These are phyloP conservation scores for Holothuria scabra DNA, from an alignment of 53 echinoderm and acorn worm species.

Conservation along the genomic window DNA sequence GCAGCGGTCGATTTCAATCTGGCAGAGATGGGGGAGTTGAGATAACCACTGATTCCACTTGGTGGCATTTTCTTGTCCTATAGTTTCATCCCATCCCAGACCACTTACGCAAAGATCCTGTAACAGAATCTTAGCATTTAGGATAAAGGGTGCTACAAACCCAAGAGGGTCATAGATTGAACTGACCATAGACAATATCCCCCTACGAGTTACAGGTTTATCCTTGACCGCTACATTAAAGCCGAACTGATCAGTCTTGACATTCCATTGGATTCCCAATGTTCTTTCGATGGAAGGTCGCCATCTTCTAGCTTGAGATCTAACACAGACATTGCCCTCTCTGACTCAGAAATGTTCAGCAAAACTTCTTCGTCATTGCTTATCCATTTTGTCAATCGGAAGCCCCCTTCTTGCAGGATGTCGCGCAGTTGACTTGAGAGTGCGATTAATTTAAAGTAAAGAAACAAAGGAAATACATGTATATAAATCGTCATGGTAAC, in stretches of 20 bases:
- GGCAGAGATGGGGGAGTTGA: conserved; percentile 28
- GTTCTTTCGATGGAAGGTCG: no score
- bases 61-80: no score
- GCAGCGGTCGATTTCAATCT: conserved; percentile 45
- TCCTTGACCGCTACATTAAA: no score
- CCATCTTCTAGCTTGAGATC: conserved; percentile 48
- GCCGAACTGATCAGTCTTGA: no score
- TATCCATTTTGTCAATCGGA: conserved; percentile 57
- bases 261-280: no score
- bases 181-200: no score
- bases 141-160: conserved; percentile 61
- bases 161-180: no score
- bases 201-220: no score
- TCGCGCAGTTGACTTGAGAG: no score
- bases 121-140: conserved; percentile 59
- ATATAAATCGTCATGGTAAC: no score
- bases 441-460: no score
- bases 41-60: conserved; percentile 34
- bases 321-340: conserved; percentile 53
- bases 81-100: conserved; percentile 61
- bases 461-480: no score
- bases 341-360: conserved; percentile 33
- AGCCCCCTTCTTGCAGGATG: conserved; percentile 42
- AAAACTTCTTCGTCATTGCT: conserved; percentile 51
- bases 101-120: conserved; percentile 57